Evolutionary conservation across 2,113 vertebrate genomes (phyloP), one percentile per base, ranked within the genome.

Genomic region (Xenopus borealis): DNA sequence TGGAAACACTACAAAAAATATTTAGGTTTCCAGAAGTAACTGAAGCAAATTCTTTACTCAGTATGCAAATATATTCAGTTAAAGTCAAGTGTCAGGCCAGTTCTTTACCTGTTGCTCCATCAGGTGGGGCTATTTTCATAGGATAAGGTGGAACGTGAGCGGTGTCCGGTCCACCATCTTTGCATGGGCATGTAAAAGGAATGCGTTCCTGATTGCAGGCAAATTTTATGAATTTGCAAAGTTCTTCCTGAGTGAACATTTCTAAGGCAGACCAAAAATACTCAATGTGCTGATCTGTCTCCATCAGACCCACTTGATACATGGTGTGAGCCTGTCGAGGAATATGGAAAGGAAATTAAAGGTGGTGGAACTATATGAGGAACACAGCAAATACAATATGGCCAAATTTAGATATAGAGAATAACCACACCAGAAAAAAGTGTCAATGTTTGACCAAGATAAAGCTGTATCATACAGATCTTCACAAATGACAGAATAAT

Each of bases 261-360:
- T 98, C 96, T 79, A 99, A 77, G 0, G 96, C 96, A 0, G 91
- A 92, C 97, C 97, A 99, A 92, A 99, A 99, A 80, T 94, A 98
- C 86, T 98, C 96, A 0, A 99, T 98, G 87, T 99, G 97, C 85
- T 96, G 96, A 79, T 99, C 97, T 0, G 96, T 98, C 82, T 98
- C 96, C 96, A 98, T 99, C 80, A 99, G 86, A 3, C 96, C 97
- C 78, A 98, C 97, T 85, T 99, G 97, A 84, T 99, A 99, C 96
- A 99, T 99, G 78, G 97, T 98, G 88, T 99, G 97, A 59, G 96
- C 95, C 97, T 99, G 53, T 27, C 18, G 16, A 16, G 18, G 18
- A 44, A 17, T 0, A 74, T 0, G 16, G n/a, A 44, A 40, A 17
- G 12, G 20, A 19, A 10, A 13, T 53, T 40, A 19, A 5, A 6